A percentile compares a stretch with the other conserved stretches of the same genome.
Evolutionary conservation across 2,797 vertebrate genomes (phyloP).

Genomic region (Danio tinwini): DNA sequence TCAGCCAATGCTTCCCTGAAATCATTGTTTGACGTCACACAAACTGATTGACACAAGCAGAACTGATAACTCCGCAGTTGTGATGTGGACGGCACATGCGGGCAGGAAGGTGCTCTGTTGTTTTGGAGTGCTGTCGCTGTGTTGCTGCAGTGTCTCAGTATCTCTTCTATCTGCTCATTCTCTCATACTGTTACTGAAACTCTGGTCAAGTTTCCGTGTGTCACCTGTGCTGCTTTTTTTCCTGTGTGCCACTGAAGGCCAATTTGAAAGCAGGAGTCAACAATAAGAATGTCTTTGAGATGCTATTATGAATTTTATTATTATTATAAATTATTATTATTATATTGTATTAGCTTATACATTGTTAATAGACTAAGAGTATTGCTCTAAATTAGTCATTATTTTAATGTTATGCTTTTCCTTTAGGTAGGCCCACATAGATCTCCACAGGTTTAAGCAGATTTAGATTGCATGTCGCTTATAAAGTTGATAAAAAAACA

Average conservation of each 20-base stretch:
- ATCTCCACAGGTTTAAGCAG: background rate
- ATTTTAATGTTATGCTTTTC: background rate
- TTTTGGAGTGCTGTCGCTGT: slow-evolving; percentile 73
- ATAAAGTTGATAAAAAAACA: background rate
- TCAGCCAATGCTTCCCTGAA: background rate
- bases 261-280: slow-evolving; percentile 36
- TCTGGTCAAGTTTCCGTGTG: slow-evolving; percentile 49
- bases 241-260: slow-evolving; percentile 49
- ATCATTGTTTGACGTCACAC: slow-evolving; percentile 8
- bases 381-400: background rate
- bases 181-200: slow-evolving; percentile 55
- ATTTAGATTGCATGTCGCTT: background rate
- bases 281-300: background rate
- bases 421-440: slow-evolving; percentile 5
- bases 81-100: slow-evolving; percentile 67
- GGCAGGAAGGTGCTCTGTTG: slow-evolving; percentile 69
- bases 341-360: background rate
- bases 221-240: slow-evolving; percentile 55
- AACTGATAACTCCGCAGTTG: slow-evolving; percentile 53
- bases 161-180: slow-evolving; percentile 53
- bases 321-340: background rate
- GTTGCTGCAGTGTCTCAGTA: slow-evolving; percentile 74
- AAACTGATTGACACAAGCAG: background rate
- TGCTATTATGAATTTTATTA: background rate
- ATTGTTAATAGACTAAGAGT: background rate